Percentiles rank a stretch among this genome's conserved stretches.
These are phyloP conservation scores for Syngnathus scovelli DNA, from an alignment of 2,113 vertebrate species.

Conservation along the genomic window DNA sequence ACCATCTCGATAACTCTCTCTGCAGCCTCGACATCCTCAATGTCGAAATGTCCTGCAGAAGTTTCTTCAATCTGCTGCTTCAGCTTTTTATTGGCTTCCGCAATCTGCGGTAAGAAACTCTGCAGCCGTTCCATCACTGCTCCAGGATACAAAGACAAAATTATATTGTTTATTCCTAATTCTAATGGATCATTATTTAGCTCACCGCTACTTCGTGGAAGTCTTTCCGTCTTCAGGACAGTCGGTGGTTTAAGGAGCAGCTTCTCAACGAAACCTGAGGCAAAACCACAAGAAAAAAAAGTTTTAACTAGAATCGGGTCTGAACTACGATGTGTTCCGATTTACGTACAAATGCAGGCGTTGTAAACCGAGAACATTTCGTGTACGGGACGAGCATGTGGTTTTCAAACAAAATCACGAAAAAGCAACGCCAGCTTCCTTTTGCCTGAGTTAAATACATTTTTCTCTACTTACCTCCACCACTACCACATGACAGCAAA, in stretches of 20 bases:
- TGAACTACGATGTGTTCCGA: not conserved
- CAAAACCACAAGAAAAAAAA: too few species aligned
- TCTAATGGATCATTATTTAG: not conserved
- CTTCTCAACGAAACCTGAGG: conserved; percentile 77
- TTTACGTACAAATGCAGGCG: not conserved
- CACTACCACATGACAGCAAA: conserved; percentile 64
- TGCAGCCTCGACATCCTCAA: conserved; percentile 75
- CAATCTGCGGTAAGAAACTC: conserved; percentile 86
- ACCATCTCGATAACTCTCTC: conserved; percentile 87
- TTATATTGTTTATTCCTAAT: not conserved
- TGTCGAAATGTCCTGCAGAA: conserved; percentile 77
- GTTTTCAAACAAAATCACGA: not conserved
- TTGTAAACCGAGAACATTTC: not conserved
- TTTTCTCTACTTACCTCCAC: conserved; percentile 51
- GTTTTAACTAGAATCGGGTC: too few species aligned
- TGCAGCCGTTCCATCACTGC: conserved; percentile 78
- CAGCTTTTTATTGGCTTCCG: conserved; percentile 82
- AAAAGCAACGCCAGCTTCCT: not conserved
- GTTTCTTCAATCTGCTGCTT: conserved; percentile 74
- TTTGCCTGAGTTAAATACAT: too few species aligned
- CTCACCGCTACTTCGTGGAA: conserved; percentile 83
- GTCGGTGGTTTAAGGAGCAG: conserved; percentile 75
- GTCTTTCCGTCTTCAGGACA: conserved; percentile 70
- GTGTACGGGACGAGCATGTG: not conserved
- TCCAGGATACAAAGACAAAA: not conserved